These are phyloP conservation scores for Armadillidium nasatum DNA, from an alignment of 1,140 invertebrate species.

Conservation along the genomic window DNA sequence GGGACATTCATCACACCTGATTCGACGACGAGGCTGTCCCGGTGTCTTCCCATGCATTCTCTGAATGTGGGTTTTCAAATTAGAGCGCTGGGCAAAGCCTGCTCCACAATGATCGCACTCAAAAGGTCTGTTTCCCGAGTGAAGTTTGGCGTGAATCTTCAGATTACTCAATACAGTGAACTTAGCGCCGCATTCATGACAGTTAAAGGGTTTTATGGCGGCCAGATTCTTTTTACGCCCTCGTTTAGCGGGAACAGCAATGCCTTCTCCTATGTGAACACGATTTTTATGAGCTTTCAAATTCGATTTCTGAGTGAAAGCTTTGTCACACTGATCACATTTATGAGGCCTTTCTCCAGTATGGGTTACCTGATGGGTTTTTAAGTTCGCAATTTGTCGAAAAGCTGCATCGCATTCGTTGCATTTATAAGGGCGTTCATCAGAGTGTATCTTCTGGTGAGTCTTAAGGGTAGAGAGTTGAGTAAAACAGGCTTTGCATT, in stretches of 20 bases:
- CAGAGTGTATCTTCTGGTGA: slow-evolving; percentile 45
- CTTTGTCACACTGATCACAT: slow-evolving; percentile 62
- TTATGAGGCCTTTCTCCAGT: slow-evolving; percentile 61
- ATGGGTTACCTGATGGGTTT: slow-evolving; percentile 51
- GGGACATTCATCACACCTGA: slow-evolving; percentile 43
- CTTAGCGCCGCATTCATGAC: slow-evolving; percentile 42
- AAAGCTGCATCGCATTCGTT: slow-evolving; percentile 80
- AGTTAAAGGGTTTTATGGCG: slow-evolving; percentile 44
- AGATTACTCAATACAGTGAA: slow-evolving; percentile 46
- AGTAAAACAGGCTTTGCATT: slow-evolving; percentile 43
- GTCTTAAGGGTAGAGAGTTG: slow-evolving; percentile 42
- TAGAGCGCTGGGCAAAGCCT: slow-evolving; percentile 43
- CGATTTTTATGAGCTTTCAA: slow-evolving; percentile 44
- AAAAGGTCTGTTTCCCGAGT: slow-evolving; percentile 45
- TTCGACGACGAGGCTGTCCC: slow-evolving; percentile 31
- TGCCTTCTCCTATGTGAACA: slow-evolving; percentile 32
- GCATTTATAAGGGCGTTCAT: slow-evolving; percentile 58
- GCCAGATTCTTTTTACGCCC: slow-evolving; percentile 41
- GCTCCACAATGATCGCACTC: slow-evolving; percentile 45
- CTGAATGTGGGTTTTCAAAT: slow-evolving; percentile 41
- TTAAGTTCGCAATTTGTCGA: slow-evolving; percentile 56
- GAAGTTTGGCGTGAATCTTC: slow-evolving; percentile 45
- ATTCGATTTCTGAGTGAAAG: slow-evolving; percentile 55
- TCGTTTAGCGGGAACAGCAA: slow-evolving; percentile 25
- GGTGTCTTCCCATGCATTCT: slow-evolving; percentile 41